Conservation (phyloP, 1,140 invertebrate species). For the Atta colombica region DNA sequence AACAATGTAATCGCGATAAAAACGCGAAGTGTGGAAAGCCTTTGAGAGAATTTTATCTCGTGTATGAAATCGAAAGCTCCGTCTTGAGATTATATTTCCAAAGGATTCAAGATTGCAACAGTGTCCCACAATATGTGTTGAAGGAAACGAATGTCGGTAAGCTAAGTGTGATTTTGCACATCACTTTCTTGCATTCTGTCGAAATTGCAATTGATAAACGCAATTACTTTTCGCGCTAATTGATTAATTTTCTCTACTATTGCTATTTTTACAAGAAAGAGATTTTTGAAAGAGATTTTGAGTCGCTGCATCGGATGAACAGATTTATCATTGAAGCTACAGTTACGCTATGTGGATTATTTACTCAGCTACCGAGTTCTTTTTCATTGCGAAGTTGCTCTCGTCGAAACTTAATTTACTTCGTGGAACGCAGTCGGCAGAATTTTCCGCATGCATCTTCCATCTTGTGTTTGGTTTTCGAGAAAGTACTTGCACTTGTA, state of each 20-base stretch:
- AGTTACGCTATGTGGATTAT: conserved; percentile 15
- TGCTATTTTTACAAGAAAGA: neutral
- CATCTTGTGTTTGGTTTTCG: conserved; percentile 51
- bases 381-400: conserved; percentile 42
- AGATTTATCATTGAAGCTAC: conserved; percentile 27
- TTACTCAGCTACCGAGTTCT: conserved; percentile 32
- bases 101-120: conserved; percentile 30
- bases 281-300: neutral
- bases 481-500: conserved; percentile 48
- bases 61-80: conserved; percentile 23
- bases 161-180: neutral
- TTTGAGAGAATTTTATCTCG: conserved; percentile 27
- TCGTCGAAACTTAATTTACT: conserved; percentile 54
- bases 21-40: neutral
- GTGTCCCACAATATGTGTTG: neutral
- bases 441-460: conserved; percentile 39
- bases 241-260: neutral
- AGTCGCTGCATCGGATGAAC: neutral
- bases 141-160: neutral
- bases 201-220: neutral
- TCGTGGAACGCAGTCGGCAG: conserved; percentile 9
- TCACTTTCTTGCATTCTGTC: neutral
- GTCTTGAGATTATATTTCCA: conserved; percentile 29
- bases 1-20: conserved; percentile 52
- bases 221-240: neutral